phyloP scores from a whole-genome alignment of 2,113 vertebrate genomes.

The Prunella fulvescens region DNA sequence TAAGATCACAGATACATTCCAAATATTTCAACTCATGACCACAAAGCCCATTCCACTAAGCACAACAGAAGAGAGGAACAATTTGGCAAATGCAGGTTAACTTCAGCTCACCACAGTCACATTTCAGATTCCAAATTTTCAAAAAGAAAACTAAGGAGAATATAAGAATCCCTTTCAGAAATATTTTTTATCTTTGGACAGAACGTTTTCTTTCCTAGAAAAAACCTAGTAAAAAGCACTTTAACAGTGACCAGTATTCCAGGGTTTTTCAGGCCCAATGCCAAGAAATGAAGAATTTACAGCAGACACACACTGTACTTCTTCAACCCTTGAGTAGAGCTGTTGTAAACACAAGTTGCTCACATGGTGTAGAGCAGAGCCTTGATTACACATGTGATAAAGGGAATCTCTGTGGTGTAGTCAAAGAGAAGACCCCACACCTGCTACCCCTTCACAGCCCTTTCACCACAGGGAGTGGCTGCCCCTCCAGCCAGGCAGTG shows the following conservation, averaged over 20 bases:
- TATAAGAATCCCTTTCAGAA: not conserved
- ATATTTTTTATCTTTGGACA: not conserved
- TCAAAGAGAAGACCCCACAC: not conserved
- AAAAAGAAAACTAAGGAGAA: not conserved
- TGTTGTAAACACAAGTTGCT: not conserved
- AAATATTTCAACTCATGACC: not conserved
- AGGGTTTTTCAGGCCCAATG: not conserved
- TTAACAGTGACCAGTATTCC: not conserved
- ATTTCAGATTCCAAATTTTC: not conserved
- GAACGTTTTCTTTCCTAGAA: not conserved
- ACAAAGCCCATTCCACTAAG: not conserved
- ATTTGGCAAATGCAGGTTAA: not conserved
- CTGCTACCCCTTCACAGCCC: not conserved
- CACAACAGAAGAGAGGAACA: not conserved
- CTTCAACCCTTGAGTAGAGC: not conserved
- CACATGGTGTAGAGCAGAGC: not conserved
- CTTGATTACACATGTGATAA: fast-evolving
- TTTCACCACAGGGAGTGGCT: fast-evolving
- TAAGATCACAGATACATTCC: not conserved
- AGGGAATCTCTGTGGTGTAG: not conserved
- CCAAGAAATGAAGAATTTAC: not conserved
- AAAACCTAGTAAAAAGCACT: not conserved
- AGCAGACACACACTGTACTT: not conserved
- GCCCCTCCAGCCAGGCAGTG: not conserved
- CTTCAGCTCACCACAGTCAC: not conserved